These are phyloP conservation scores for Mesoclemmys tuberculata DNA, from an alignment of 2,113 vertebrate genomes.

Conservation along the genomic window DNA sequence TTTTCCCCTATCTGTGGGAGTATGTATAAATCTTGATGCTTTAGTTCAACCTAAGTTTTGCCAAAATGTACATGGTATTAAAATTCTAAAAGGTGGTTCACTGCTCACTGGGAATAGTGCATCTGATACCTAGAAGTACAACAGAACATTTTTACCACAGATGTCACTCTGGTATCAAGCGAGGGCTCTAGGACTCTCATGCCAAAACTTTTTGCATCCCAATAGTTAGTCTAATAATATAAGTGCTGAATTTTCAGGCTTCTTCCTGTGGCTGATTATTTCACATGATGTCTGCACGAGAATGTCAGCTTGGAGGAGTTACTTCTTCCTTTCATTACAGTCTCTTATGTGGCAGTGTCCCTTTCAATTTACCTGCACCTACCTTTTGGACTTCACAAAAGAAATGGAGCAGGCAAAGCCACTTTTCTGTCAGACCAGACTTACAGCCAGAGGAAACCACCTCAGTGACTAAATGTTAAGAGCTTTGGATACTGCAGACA, in stretches of 20 bases:
- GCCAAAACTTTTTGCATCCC: neutral
- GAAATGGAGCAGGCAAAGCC: neutral
- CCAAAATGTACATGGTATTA: neutral
- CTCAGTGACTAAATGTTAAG: neutral
- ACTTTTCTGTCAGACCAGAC: neutral
- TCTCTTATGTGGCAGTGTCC: neutral
- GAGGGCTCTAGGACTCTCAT: fast-evolving
- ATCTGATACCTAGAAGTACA: neutral
- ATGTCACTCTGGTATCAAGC: neutral
- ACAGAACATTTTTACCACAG: neutral
- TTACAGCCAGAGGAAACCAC: neutral
- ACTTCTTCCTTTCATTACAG: neutral
- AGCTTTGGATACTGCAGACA: neutral
- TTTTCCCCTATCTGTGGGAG: neutral
- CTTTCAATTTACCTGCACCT: neutral
- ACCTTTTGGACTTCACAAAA: neutral
- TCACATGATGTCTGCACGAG: neutral
- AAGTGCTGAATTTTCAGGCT: neutral
- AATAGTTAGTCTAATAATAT: neutral
- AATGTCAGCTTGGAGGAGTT: neutral
- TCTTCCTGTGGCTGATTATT: neutral
- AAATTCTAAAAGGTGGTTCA: neutral
- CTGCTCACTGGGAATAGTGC: neutral
- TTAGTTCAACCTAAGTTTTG: neutral
- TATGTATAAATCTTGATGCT: neutral